Evolutionary conservation across 2,888 invertebrate species (phyloP), one percentile per base, ranked within the genome.

Genomic region (Dasypogon diadema): DNA sequence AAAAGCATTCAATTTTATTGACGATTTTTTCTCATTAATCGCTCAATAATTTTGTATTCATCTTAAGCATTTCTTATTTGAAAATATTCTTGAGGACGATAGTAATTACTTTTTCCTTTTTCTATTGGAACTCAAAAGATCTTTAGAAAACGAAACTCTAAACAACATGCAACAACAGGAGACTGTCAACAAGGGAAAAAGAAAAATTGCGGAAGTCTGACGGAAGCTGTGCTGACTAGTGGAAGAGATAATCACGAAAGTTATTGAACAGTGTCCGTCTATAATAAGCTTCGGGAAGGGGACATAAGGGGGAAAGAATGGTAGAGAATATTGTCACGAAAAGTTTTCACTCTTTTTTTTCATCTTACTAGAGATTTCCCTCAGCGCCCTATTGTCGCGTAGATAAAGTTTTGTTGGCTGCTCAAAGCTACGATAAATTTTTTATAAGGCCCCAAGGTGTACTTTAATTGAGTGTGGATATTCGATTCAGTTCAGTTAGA

Each of bases 381-480:
- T 54, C 42, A 24, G 56, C 10, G 16, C 30, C 55, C 22, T 24
- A 42, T 56, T 73, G 46, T 42, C 73, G 21, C 12, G 16, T 5
- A 24, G 24, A 14, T 34, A 42, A 73, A 46, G 37, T 73, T 73
- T 73, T 34, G 34, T 42, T 46, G 42, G 22, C n/a, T 65, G 12
- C 65, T 42, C 65, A 65, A 24, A 48, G 65, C 56, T 42, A 56
- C 24, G 14, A 73, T 73, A 73, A 73, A 73, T 73, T 73, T 73
- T 73, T 73, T 73, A 73, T 73, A 37, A 56, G 55, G 42, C 73
- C 56, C 73, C 37, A 56, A 73, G 73, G 73, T 56, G 73, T 26
- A 55, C 73, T 73, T 56, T 73, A 73, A 73, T 73, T 73, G 73
- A 73, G 72, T 65, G 34, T 65, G 65, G 48, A 70, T 30, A 48